These are phyloP conservation scores for Cnemophilus loriae DNA, from an alignment of 2,113 vertebrate genomes.

Conservation along the genomic window DNA sequence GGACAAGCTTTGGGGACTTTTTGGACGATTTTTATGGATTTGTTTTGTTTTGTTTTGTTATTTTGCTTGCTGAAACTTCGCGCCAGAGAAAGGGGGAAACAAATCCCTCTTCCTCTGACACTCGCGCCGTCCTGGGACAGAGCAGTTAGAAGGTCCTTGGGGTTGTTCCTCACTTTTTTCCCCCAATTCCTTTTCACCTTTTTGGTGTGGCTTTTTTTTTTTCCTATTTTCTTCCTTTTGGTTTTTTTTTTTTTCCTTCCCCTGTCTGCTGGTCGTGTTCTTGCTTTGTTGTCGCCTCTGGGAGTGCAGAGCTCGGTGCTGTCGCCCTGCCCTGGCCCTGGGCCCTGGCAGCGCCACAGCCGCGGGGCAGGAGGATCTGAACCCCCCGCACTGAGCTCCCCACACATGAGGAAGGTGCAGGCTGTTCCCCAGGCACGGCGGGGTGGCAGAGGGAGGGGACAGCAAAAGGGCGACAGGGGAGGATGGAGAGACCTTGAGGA, in stretches of 20 bases:
- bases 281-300: not conserved
- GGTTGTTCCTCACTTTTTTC: not conserved
- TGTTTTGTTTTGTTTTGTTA: not conserved
- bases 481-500: not conserved
- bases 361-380: not conserved
- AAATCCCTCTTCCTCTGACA: not conserved
- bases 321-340: not conserved
- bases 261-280: not conserved
- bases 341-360: not conserved
- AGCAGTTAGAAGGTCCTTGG: not conserved
- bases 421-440: not conserved
- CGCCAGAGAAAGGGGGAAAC: not conserved
- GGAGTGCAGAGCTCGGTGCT: not conserved
- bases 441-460: not conserved
- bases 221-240: too few relatives aligned
- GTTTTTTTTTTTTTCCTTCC: not conserved
- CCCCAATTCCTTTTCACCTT: not conserved
- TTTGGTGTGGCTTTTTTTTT: not conserved
- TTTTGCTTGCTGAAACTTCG: not conserved
- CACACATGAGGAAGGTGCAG: not conserved
- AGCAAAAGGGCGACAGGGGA: not conserved
- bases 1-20: not conserved
- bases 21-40: not conserved
- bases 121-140: not conserved
- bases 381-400: not conserved